Conservation (phyloP, 2,113 vertebrate species). For the Perognathus longimembris region DNA sequence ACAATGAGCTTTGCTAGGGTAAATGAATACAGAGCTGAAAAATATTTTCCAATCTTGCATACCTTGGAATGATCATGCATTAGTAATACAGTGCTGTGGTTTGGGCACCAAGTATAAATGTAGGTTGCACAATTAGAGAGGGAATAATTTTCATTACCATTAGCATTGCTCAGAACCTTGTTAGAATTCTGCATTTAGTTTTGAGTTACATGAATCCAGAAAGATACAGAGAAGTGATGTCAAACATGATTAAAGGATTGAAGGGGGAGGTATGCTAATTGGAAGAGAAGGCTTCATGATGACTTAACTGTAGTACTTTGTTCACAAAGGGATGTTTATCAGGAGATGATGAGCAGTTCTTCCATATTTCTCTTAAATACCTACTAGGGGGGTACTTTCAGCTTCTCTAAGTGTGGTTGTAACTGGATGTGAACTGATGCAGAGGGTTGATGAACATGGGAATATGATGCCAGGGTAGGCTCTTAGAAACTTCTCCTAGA, state of each 20-base stretch:
- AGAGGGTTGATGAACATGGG: not conserved
- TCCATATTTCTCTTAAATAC: not conserved
- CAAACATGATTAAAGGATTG: not conserved
- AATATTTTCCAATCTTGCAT: not conserved
- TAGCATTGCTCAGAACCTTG: slow-evolving; percentile 5
- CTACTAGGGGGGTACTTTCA: not conserved
- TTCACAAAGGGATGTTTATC: not conserved
- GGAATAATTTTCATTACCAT: not conserved
- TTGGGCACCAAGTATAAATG: slow-evolving; percentile 15
- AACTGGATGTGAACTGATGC: not conserved
- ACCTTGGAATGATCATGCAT: not conserved
- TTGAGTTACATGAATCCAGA: slow-evolving; percentile 16
- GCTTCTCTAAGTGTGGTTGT: not conserved
- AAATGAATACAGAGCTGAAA: not conserved
- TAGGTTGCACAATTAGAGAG: slow-evolving; percentile 13
- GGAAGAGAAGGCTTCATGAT: not conserved
- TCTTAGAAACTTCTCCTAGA: not conserved
- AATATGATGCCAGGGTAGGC: not conserved
- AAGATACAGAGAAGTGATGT: not conserved
- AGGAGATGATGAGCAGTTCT: not conserved
- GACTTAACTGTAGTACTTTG: not conserved
- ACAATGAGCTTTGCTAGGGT: not conserved
- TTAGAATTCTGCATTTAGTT: slow-evolving; percentile 15
- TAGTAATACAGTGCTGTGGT: not conserved
- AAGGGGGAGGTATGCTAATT: not conserved